Percentiles rank a stretch among this genome's conserved stretches.
phyloP scores from a whole-genome alignment of 1,140 invertebrate genomes.

The Harpegnathos saltator region DNA sequence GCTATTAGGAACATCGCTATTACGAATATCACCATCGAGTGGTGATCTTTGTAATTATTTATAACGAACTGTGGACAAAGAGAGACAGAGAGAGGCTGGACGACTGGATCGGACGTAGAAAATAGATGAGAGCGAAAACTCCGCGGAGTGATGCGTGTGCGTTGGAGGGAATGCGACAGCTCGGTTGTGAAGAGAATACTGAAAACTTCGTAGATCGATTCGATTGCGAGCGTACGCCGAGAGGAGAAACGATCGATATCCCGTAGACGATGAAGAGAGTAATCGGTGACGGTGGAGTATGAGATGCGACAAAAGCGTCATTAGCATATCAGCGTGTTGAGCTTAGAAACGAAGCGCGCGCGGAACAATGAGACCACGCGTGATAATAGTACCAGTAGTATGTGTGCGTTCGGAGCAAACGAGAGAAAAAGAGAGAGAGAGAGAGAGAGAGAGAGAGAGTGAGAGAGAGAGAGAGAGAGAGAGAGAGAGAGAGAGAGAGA shows the following conservation, averaged over 20 bases:
- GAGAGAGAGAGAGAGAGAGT: slow-evolving; percentile 38
- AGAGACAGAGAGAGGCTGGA: slow-evolving; percentile 10
- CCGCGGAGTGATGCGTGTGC: neutral
- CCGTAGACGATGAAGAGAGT: slow-evolving; percentile 55
- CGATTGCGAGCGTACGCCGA: slow-evolving; percentile 46
- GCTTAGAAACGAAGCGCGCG: slow-evolving; percentile 78
- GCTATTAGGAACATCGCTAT: neutral
- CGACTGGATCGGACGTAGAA: slow-evolving; percentile 39
- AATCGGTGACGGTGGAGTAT: slow-evolving; percentile 72
- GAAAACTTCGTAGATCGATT: slow-evolving; percentile 5
- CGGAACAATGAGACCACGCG: slow-evolving; percentile 72
- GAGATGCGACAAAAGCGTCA: slow-evolving; percentile 75
- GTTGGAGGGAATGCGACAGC: slow-evolving; percentile 1
- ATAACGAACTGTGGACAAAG: slow-evolving; percentile 2
- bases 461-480: slow-evolving; percentile 1
- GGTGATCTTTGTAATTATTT: slow-evolving; percentile 43
- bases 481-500: slow-evolving; percentile 58
- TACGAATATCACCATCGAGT: slow-evolving; percentile 13
- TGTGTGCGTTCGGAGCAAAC: slow-evolving; percentile 65
- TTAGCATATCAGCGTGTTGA: slow-evolving; percentile 85
- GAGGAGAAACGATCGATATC: slow-evolving; percentile 8
- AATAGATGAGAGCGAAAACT: slow-evolving; percentile 13
- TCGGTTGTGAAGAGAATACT: slow-evolving; percentile 4
- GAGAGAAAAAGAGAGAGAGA: slow-evolving; percentile 48
- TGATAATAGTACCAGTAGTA: slow-evolving; percentile 71